Base-by-base conservation (phyloP, 2,888 invertebrate genomes). In the Rutpela maculata region DNA sequence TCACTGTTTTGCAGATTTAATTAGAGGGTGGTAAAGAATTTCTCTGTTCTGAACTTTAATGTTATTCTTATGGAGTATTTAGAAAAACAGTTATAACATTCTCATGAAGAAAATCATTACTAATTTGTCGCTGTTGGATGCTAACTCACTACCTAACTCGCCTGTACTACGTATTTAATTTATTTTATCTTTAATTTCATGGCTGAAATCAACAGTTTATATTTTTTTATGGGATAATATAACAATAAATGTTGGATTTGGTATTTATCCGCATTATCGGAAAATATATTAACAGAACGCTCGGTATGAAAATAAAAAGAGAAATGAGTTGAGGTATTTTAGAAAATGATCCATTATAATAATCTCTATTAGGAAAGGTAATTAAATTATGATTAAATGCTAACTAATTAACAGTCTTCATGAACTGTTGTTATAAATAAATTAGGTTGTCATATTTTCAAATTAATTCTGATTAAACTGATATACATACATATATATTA, bases 301-400 rank as follows among this genome's bases (percentile, higher is more conserved):
- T 57, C 19, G 35, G 17, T 18, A 57, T 56, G 15, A 31, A 59
- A 69, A 69, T 69, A 69, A 69, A 59, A 9, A 17, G 69, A 56
- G 31, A 69, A 35, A 12, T 17, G 69, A 57, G 69, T 69, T 35
- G 59, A 57, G 38, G 57, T 22, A 35, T 69, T 69, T 31, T 69
- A 12, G 35, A 69, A 50, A 67, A 56, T 26, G 26, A 56, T 67
- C 56, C 31, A 43, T 65, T 65, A 43, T 43, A 65, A 43, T 15
- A 12, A 38, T 17, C 38, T 50, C 19, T 43, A 43, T 17, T 18
- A 43, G 65, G 38, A 65, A 12, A 65, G 38, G 65, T 12, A 43
- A 65, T 65, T 38, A 65, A 65, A 65, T 65, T 19, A 43, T 43
- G 43, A 65, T 65, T 65, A 65, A 65, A 65, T 65, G 43, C 18